phyloP scores from a whole-genome alignment of 1,140 invertebrate species.

The Diabrotica virgifera region DNA sequence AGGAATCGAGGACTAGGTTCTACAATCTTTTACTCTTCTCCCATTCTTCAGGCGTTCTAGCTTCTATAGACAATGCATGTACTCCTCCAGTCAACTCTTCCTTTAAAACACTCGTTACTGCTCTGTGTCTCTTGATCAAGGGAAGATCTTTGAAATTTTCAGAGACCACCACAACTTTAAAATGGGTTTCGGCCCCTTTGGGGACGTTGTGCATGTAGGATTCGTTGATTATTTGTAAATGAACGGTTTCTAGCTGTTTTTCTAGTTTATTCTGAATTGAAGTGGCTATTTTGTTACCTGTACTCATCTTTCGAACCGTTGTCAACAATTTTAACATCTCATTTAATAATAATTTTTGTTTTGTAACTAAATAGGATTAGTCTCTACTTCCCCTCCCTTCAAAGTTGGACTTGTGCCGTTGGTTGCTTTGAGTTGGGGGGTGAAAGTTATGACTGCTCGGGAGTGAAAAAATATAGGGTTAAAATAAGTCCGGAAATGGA shows the following conservation, averaged over 20 bases:
- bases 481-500: too few species aligned
- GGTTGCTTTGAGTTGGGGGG: too few species aligned
- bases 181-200: constrained; percentile 83
- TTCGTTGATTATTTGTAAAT: constrained; percentile 87
- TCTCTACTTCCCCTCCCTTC: too few species aligned
- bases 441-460: too few species aligned
- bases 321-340: not conserved
- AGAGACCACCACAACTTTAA: constrained; percentile 88
- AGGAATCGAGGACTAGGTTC: constrained; percentile 70
- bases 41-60: constrained; percentile 74
- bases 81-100: constrained; percentile 72
- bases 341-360: too few species aligned
- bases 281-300: not conserved
- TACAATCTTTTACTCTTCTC: constrained; percentile 55
- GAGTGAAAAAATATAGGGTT: too few species aligned
- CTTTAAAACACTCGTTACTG: constrained; percentile 75
- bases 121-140: constrained; percentile 78
- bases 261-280: constrained; percentile 55
- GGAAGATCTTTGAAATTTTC: constrained; percentile 73
- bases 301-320: constrained; percentile 7
- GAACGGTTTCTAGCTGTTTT: constrained; percentile 59
- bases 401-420: too few species aligned
- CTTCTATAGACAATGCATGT: constrained; percentile 84
- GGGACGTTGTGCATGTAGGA: constrained; percentile 94
- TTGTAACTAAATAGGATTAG: too few species aligned